Evolutionary conservation across 2,888 invertebrate genomes (phyloP).

Genomic region (Acleris cristana): DNA sequence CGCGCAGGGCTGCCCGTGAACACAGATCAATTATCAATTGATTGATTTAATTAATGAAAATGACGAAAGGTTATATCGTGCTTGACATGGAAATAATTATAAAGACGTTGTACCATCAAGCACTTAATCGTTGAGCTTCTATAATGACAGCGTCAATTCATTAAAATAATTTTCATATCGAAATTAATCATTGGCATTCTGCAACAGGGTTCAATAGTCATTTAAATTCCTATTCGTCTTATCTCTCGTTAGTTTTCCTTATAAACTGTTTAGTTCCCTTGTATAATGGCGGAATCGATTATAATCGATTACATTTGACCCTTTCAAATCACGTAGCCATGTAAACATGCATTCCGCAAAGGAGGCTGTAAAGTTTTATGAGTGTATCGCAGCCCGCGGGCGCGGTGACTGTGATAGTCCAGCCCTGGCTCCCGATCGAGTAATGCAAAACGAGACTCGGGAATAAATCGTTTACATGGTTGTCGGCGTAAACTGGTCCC

Average conservation of each 20-base stretch:
- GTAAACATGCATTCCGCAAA: conserved; percentile 36
- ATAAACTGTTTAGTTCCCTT: not conserved
- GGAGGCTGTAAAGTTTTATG: conserved; percentile 41
- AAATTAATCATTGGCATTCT: too few species aligned
- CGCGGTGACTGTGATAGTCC: conserved; percentile 46
- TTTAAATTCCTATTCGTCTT: too few species aligned
- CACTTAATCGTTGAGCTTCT: too few species aligned
- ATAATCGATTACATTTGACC: too few species aligned
- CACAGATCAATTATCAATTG: not conserved
- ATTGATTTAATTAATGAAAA: not conserved
- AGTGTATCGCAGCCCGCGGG: conserved; percentile 32
- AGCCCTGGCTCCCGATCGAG: conserved; percentile 78
- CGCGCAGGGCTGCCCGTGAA: conserved; percentile 62
- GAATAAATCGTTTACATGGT: conserved; percentile 84
- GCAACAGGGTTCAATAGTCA: too few species aligned
- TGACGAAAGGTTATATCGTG: too few species aligned
- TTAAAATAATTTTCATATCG: too few species aligned
- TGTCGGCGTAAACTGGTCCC: conserved; percentile 83
- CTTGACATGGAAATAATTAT: too few species aligned
- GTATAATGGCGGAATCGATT: not conserved
- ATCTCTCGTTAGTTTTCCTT: too few species aligned
- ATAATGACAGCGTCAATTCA: too few species aligned
- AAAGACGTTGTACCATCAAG: too few species aligned
- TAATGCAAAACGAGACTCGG: conserved; percentile 81
- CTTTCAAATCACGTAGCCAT: conserved; percentile 24